Evolutionary conservation across 2,797 vertebrate species (phyloP).

Genomic region (Rhadinocentrus ornatus): DNA sequence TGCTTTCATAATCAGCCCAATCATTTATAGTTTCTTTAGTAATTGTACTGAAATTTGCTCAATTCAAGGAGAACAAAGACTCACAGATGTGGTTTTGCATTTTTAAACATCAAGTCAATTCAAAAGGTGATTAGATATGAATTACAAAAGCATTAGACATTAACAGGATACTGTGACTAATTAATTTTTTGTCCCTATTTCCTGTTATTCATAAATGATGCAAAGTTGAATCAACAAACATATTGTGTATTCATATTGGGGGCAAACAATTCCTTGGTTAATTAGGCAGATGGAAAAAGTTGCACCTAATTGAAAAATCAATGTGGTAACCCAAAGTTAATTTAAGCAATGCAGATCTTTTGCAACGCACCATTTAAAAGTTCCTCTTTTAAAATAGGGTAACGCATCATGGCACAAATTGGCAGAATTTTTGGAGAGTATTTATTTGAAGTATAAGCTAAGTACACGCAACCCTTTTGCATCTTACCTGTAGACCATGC

Average conservation of each 20-base stretch:
- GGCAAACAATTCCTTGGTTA: slow-evolving; percentile 2
- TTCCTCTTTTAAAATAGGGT: neutral
- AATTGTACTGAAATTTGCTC: slow-evolving; percentile 2
- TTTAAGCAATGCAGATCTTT: neutral
- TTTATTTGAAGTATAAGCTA: neutral
- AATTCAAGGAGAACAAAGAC: neutral
- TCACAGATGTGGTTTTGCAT: slow-evolving; percentile 32
- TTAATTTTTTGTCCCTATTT: slow-evolving; percentile 52
- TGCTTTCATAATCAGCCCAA: neutral
- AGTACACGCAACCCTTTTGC: neutral
- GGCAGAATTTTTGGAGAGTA: neutral
- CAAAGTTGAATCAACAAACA: slow-evolving; percentile 26
- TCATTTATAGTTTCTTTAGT: neutral
- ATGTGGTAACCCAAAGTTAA: neutral
- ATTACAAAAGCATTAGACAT: slow-evolving; percentile 53
- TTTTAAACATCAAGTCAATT: slow-evolving; percentile 45
- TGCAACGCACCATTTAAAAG: neutral
- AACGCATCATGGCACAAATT: neutral
- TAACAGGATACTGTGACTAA: slow-evolving; percentile 47
- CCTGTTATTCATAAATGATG: slow-evolving; percentile 41
- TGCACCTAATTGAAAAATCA: neutral
- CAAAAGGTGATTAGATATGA: slow-evolving; percentile 36
- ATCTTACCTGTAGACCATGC: slow-evolving; percentile 78
- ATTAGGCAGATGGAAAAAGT: neutral
- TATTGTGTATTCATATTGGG: slow-evolving; percentile 10